Evolutionary conservation across 2,113 vertebrate species (phyloP).

Genomic region (Poicephalus gulielmi): DNA sequence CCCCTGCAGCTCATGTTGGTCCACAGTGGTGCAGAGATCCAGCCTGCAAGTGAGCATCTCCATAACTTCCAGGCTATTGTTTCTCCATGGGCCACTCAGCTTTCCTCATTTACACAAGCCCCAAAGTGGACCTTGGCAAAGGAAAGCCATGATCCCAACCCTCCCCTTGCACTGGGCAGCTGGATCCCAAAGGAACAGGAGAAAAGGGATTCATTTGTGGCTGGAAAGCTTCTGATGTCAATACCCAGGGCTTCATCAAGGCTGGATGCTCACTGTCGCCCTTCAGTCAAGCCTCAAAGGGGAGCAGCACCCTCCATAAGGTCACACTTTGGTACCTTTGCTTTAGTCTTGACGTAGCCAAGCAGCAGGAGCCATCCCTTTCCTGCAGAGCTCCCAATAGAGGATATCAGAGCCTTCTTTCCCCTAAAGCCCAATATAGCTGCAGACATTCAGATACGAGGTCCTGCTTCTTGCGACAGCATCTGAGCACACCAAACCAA

Average conservation of each 20-base stretch:
- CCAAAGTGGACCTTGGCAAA: neutral
- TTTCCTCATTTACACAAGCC: neutral
- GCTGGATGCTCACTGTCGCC: neutral
- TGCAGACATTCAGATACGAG: neutral
- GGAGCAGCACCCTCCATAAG: neutral
- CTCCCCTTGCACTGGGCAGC: neutral
- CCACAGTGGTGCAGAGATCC: neutral
- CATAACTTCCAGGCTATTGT: neutral
- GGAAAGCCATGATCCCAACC: neutral
- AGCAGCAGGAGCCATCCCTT: neutral
- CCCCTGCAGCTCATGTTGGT: neutral
- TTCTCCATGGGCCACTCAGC: neutral
- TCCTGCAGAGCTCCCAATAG: neutral
- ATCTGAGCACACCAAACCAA: neutral
- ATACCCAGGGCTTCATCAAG: neutral
- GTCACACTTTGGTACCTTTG: neutral
- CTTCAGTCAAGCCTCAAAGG: neutral
- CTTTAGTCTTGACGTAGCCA: neutral
- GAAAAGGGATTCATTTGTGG: neutral
- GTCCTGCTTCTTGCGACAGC: neutral
- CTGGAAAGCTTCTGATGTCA: neutral
- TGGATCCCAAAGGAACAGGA: neutral
- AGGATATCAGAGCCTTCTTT: neutral
- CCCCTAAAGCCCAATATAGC: neutral
- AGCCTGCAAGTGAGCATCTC: neutral